phyloP scores from a whole-genome alignment of 2,888 invertebrate species.

The Drosophila anomalata region DNA sequence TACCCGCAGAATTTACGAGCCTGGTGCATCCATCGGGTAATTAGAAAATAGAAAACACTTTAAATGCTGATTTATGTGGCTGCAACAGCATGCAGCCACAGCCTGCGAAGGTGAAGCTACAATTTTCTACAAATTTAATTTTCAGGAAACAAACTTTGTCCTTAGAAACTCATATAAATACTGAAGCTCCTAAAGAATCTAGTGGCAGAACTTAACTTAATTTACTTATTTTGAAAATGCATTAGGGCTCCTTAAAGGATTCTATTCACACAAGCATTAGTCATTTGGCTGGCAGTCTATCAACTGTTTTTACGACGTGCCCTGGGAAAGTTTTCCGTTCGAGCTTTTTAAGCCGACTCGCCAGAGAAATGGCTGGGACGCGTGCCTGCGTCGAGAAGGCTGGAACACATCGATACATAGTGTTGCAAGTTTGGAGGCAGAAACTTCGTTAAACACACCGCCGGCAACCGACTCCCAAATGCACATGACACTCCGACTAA shows the following conservation, averaged over 20 bases:
- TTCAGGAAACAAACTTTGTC: neutral
- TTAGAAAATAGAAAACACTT: conserved; percentile 63
- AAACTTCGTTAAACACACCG: conserved; percentile 7
- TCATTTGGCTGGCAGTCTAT: conserved; percentile 36
- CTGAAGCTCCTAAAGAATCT: neutral
- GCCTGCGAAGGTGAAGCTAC: neutral
- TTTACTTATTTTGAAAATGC: neutral
- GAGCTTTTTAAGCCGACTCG: conserved; percentile 4
- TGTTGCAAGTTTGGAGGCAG: conserved; percentile 9
- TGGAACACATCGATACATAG: neutral
- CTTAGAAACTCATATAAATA: neutral
- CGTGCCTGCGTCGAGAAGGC: conserved; percentile 4
- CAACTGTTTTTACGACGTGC: conserved; percentile 38
- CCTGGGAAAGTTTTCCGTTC: neutral
- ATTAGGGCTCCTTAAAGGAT: neutral
- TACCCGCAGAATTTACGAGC: conserved; percentile 61
- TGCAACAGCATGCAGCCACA: conserved; percentile 13
- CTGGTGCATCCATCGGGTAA: conserved; percentile 64
- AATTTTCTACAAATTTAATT: neutral
- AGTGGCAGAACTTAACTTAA: neutral
- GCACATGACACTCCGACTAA: conserved; percentile 38
- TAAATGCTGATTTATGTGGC: conserved; percentile 64
- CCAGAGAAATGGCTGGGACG: conserved; percentile 3
- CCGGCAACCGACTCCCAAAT: conserved; percentile 9
- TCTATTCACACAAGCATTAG: conserved; percentile 10